phyloP scores from a whole-genome alignment of 1,140 invertebrate genomes.

The Stegodyphus dumicola region DNA sequence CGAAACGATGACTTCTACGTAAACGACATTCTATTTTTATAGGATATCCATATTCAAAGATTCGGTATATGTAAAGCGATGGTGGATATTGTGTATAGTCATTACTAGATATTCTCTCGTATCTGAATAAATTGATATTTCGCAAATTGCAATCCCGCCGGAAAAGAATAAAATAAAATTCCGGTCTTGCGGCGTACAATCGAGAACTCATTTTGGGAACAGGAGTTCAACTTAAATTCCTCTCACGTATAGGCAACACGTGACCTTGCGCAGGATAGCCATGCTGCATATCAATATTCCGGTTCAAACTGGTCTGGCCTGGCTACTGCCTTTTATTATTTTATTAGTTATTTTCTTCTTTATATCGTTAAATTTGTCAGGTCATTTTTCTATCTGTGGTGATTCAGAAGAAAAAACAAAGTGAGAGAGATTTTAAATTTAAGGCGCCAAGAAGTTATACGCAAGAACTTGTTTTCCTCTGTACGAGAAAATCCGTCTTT shows the following conservation, averaged over 20 bases:
- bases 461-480: background rate
- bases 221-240: slow-evolving; percentile 22
- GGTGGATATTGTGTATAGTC: too few relatives aligned
- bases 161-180: too few relatives aligned
- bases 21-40: too few relatives aligned
- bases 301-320: slow-evolving; percentile 25
- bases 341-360: background rate
- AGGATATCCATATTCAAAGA: too few relatives aligned
- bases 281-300: slow-evolving; percentile 49
- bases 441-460: background rate
- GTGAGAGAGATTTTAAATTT: background rate
- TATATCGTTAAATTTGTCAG: slow-evolving; percentile 32
- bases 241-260: slow-evolving; percentile 27
- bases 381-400: slow-evolving; percentile 12
- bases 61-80: too few relatives aligned
- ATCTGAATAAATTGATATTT: too few relatives aligned
- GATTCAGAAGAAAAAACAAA: background rate
- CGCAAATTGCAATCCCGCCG: too few relatives aligned
- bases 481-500: background rate
- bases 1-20: too few relatives aligned
- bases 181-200: too few relatives aligned
- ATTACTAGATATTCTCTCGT: too few relatives aligned
- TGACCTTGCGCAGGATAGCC: slow-evolving; percentile 44
- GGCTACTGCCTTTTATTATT: background rate
- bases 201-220: background rate